Evolutionary conservation across 2,797 vertebrate species (phyloP).

Genomic region (Glyptemys insculpta): DNA sequence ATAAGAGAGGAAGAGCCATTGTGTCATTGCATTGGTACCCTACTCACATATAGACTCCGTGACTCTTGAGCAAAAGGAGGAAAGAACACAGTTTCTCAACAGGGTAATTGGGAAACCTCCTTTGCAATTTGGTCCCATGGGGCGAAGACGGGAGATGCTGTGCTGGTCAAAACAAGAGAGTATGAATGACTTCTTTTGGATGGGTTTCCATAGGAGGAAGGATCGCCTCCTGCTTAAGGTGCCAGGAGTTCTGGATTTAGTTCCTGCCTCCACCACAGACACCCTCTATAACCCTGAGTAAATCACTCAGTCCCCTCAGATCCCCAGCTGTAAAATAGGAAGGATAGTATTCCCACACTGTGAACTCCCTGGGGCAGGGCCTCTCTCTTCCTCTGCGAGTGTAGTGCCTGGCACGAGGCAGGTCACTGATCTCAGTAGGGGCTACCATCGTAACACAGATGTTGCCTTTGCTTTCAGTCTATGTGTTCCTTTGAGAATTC

Average conservation of each 20-base stretch:
- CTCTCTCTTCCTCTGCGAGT: accelerated
- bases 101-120: neutral
- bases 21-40: neutral
- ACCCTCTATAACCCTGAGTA: neutral
- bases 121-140: conserved; percentile 21
- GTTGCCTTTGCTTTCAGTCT: neutral
- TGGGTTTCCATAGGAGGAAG: neutral
- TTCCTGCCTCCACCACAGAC: neutral
- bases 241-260: neutral
- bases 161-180: neutral
- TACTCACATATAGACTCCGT: neutral
- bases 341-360: neutral
- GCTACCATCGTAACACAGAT: neutral
- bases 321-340: neutral
- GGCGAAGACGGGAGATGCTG: neutral
- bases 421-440: neutral
- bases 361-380: neutral
- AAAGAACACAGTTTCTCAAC: conserved; percentile 10
- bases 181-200: neutral
- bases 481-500: neutral
- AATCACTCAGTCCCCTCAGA: accelerated
- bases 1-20: conserved; percentile 40
- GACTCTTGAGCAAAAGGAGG: neutral
- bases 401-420: accelerated
- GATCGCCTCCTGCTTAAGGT: neutral